A percentile compares a stretch with the other conserved stretches of the same genome.
Evolutionary conservation across 2,113 vertebrate species (phyloP).

Genomic region (Eira barbara): DNA sequence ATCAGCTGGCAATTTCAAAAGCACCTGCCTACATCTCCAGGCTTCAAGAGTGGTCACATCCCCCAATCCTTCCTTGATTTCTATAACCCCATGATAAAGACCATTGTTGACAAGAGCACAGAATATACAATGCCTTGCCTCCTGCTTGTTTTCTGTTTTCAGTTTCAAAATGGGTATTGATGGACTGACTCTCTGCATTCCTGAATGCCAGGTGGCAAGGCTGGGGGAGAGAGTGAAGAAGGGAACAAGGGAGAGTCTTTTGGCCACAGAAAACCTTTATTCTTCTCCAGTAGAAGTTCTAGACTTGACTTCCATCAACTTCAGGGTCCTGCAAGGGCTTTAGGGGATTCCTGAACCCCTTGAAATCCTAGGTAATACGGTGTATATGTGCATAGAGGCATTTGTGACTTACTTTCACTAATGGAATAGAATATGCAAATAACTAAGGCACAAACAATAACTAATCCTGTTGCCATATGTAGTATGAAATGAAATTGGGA

Average conservation of each 20-base stretch:
- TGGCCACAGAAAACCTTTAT: not conserved
- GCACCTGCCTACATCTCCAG: not conserved
- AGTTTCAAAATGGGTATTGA: not conserved
- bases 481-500: not conserved
- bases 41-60: not conserved
- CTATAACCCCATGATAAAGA: not conserved
- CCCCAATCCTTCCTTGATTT: not conserved
- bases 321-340: not conserved
- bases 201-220: not conserved
- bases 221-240: not conserved
- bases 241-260: not conserved
- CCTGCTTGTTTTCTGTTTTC: not conserved
- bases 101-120: not conserved
- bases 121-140: not conserved
- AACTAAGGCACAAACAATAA: not conserved
- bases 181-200: not conserved
- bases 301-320: not conserved
- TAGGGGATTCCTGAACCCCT: not conserved
- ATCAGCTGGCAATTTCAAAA: slow-evolving; percentile 22
- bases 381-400: not conserved
- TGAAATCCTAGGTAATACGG: not conserved
- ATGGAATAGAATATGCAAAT: not conserved
- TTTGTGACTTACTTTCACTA: not conserved
- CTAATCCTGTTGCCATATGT: not conserved
- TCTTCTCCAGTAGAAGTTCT: not conserved